Base-by-base conservation (phyloP, 2,113 vertebrate species). In the Pterophyllum scalare region DNA sequence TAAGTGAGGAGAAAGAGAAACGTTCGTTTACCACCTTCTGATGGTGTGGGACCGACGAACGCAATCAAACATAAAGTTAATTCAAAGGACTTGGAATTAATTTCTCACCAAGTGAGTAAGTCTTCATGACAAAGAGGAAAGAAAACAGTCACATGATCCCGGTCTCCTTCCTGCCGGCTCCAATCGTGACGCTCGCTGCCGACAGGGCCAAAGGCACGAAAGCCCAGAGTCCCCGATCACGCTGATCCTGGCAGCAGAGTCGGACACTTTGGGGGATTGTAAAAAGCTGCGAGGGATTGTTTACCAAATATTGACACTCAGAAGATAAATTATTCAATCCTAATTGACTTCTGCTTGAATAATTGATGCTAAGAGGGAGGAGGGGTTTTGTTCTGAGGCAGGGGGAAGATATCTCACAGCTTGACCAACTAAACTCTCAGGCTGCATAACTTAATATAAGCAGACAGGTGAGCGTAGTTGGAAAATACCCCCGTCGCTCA, bases 261-360 rank as follows among this genome's bases (percentile, higher is more conserved):
- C 12, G 20, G 56, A 84, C 60, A 62, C 81, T 81, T 80, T 11
- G 8, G 31, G 70, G 83, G 38, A 82, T 31, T 75, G 46, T 61
- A 70, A 87, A 88, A 91, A 75, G 28, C 56, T 83, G 57, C 72
- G 78, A 72, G 74, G 74, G 65, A 88, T 85, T 91, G 82, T 92
- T 93, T 90, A 87, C 88, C 79, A 93, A 91, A 93, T 91, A 93
- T 89, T 93, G 94, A 91, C 89, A 91, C 89, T 81, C 24, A 3
- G 57, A 76, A 67, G 85, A 91, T 91, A 49, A 90, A 89, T 91
- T 81, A 94, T 93, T 93, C 75, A 87, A 40, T 62, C 33, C 79
- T 91, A 82, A 90, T 87, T 88, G 89, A 92, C 84, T 81, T 83
- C 35, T 57, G 15, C n/a, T 26, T 93, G 80, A 91, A 94, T 91